Evolutionary conservation across 2,888 invertebrate genomes (phyloP), one percentile per base, ranked within the genome.

Genomic region (Alloscopus bannaensis): DNA sequence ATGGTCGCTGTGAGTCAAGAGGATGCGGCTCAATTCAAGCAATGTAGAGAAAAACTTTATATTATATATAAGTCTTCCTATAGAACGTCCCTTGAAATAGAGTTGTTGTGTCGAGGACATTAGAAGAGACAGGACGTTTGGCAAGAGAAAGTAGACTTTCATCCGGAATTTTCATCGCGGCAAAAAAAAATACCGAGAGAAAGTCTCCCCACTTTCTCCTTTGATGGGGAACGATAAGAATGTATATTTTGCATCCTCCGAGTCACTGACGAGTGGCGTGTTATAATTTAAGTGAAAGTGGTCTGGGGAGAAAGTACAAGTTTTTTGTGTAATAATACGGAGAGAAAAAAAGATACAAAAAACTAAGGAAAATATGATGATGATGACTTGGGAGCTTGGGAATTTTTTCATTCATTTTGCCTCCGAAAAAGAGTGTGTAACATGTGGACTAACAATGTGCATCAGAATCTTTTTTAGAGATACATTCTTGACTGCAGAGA

Each of bases 331-430:
- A 26, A 55, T 26, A 55, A 24, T 3, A 26, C 24, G 28, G 24
- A 55, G 2, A 55, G 28, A 26, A 28, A 28, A 16, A 8, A 55
- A 26, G 26, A n/a, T n/a, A n/a, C n/a, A n/a, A n/a, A n/a, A n/a
- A n/a, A n/a, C n/a, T n/a, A n/a, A n/a, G n/a, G n/a, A n/a, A n/a
- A n/a, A n/a, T n/a, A n/a, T n/a, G n/a, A n/a, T n/a, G n/a, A 55
- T 3, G 28, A 55, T 55, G 28, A 26, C 3, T 26, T 26, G 28
- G 55, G 20, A 55, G 3, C 26, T 55, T 3, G 55, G 55, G 55
- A 13, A 52, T 52, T 55, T 55, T n/a, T 28, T 55, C 55, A 24
- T 55, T 55, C 28, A 55, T 55, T 55, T 55, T 55, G 16, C 55
- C 24, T 26, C 16, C 28, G 47, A 11, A n/a, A n/a, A n/a, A n/a